Evolutionary conservation across 2,888 invertebrate genomes (phyloP), one percentile per base, ranked within the genome.

Genomic region (Gari tellinella): DNA sequence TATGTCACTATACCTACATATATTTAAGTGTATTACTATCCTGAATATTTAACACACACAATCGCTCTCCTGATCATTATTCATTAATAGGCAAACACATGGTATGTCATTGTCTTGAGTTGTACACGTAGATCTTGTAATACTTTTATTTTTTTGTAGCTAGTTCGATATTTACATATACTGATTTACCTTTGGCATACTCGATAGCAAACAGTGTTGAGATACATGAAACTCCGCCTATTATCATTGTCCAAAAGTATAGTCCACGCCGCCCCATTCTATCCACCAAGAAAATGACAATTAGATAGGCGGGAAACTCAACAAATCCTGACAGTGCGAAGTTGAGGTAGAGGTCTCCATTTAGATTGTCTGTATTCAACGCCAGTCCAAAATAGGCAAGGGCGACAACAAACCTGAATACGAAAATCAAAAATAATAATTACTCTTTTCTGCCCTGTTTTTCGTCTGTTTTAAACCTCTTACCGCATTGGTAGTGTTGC

Each of bases 321-420:
- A 87, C 87, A n/a, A 83, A 10, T n/a, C 81, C 86, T 8, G 80
- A 77, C 14, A 89, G 52, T 5, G 80, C 76, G 62, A 87, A 89
- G 76, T 89, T 89, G 14, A 89, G 67, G 68, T 87, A 87, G 10
- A 87, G 62, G 56, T 86, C 74, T 8, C 89, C 89, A 23, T 79
- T 83, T 1, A 89, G 79, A 52, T 84, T 85, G 0, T 85, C 85
- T 0, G 83, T 82, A 62, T 88, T 86, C 25, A 88, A 70, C 0
- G 84, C 77, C 17, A 88, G 72, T 1, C 87, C 89, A 48, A 86
- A 87, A 60, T 88, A 89, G 5, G 81, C 82, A 80, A 87, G 73
- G 17, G 85, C 81, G 14, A 83, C 85, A 0, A 87, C 85, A 57
- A 83, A 63, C 89, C 88, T 88, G 55, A 2, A 66, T 43, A 17